Conservation (phyloP, 2,888 invertebrate species). For the Anagyrus pseudococci region DNA sequence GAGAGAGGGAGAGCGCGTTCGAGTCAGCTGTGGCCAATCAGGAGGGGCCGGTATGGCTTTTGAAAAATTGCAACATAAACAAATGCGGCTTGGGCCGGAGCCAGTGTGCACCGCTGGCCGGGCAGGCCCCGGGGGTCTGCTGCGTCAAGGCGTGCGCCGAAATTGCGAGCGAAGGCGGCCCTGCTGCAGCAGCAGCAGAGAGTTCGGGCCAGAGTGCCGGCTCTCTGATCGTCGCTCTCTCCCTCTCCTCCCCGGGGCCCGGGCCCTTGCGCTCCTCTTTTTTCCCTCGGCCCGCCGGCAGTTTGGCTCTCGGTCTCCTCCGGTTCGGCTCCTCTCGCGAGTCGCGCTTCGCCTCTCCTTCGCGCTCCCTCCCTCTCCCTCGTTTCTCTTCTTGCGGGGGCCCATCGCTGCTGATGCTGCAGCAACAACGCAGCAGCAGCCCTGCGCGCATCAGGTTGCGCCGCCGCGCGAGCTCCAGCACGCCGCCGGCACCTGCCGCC, state of each 20-base stretch:
- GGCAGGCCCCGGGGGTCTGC: no score
- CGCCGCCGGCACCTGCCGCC: no score
- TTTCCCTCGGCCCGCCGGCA: background rate
- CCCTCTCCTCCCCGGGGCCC: background rate
- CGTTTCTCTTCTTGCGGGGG: no score
- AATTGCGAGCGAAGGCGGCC: background rate
- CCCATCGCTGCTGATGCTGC: no score
- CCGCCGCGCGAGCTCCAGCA: no score
- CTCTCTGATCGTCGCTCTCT: background rate
- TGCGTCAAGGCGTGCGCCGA: no score
- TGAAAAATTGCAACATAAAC: slow-evolving; percentile 39
- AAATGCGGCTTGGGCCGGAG: slow-evolving; percentile 13
- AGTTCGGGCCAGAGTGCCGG: background rate
- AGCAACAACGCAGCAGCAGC: background rate
- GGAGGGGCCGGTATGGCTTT: slow-evolving; percentile 22
- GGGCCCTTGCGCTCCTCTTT: slow-evolving; percentile 6
- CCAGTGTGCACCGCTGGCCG: no score
- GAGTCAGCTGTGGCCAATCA: slow-evolving; percentile 37
- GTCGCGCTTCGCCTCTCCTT: no score
- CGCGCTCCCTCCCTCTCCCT: no score
- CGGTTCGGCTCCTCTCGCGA: no score
- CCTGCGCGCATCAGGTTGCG: no score
- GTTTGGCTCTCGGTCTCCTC: slow-evolving; percentile 1
- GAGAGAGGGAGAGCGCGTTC: background rate
- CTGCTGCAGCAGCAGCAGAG: background rate